phyloP scores from a whole-genome alignment of 1,140 invertebrate genomes.

The Pristionchus pacificus region DNA sequence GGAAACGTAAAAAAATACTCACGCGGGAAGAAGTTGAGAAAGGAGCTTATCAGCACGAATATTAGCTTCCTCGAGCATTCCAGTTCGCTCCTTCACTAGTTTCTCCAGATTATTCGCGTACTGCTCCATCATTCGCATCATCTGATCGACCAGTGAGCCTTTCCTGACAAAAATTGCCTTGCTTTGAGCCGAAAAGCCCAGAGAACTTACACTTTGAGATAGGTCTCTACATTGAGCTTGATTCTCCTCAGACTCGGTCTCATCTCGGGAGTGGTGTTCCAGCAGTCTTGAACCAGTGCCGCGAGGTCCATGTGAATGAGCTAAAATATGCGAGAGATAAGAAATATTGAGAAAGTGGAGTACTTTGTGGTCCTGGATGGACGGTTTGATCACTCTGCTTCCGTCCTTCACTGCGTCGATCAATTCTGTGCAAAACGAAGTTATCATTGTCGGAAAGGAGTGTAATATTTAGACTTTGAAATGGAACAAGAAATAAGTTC shows the following conservation, averaged over 20 bases:
- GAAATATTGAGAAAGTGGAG: too few species aligned
- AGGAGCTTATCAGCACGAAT: constrained; percentile 51
- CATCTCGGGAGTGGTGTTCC: constrained; percentile 54
- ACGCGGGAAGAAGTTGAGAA: constrained; percentile 49
- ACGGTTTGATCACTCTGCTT: too few species aligned
- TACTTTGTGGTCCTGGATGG: too few species aligned
- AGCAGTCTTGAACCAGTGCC: constrained; percentile 52
- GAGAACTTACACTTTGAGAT: constrained; percentile 43
- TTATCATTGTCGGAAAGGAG: too few species aligned
- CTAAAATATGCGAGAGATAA: too few species aligned
- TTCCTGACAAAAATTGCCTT: constrained; percentile 39
- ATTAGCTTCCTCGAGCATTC: constrained; percentile 57
- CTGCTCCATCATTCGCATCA: constrained; percentile 64
- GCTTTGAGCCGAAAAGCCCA: too few species aligned
- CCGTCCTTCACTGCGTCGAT: too few species aligned
- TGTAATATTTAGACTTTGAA: too few species aligned
- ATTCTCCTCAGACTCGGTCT: too few species aligned
- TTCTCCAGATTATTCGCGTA: constrained; percentile 95
- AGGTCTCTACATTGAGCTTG: constrained; percentile 52
- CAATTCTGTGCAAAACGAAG: too few species aligned
- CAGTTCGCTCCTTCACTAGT: constrained; percentile 86
- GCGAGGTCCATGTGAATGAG: too few species aligned
- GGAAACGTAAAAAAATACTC: background rate
- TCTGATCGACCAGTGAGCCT: constrained; percentile 55
- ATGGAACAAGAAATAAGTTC: too few species aligned